Conservation (phyloP, 2,888 invertebrate species). For the Drosophila gaucha region DNA sequence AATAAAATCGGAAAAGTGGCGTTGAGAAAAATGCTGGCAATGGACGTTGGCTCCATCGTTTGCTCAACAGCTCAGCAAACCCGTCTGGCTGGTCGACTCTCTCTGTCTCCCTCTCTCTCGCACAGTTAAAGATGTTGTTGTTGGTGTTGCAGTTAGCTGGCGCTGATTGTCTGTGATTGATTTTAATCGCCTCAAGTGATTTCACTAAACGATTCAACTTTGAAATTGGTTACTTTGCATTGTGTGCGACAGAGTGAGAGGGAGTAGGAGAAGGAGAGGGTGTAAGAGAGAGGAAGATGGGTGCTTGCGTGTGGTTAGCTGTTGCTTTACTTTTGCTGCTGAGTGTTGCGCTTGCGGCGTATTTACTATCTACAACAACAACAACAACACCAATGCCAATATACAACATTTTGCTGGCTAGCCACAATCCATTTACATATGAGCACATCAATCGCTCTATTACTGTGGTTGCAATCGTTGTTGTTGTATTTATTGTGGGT, state of each 20-base stretch:
- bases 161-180: conserved; percentile 79
- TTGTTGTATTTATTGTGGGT: conserved; percentile 12
- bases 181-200: conserved; percentile 81
- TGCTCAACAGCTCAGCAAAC: conserved; percentile 28
- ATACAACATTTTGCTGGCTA: conserved; percentile 43
- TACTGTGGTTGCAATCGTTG: conserved; percentile 7
- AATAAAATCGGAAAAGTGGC: conserved; percentile 69
- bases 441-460: conserved; percentile 14
- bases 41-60: conserved; percentile 22
- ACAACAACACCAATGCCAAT: background rate
- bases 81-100: conserved; percentile 8
- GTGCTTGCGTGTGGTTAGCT: conserved; percentile 11
- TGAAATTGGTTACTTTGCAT: conserved; percentile 75
- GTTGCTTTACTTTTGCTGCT: conserved; percentile 46
- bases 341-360: conserved; percentile 63
- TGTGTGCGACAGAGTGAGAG: conserved; percentile 29
- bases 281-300: conserved; percentile 1
- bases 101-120: background rate
- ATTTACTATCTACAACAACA: conserved; percentile 10
- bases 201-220: conserved; percentile 76
- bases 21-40: conserved; percentile 52
- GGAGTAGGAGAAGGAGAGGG: background rate
- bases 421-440: conserved; percentile 42
- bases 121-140: conserved; percentile 15
- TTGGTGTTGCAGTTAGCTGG: conserved; percentile 40